Evolutionary conservation across 2,888 invertebrate species (phyloP).

Genomic region (Gymnocheta viridis): DNA sequence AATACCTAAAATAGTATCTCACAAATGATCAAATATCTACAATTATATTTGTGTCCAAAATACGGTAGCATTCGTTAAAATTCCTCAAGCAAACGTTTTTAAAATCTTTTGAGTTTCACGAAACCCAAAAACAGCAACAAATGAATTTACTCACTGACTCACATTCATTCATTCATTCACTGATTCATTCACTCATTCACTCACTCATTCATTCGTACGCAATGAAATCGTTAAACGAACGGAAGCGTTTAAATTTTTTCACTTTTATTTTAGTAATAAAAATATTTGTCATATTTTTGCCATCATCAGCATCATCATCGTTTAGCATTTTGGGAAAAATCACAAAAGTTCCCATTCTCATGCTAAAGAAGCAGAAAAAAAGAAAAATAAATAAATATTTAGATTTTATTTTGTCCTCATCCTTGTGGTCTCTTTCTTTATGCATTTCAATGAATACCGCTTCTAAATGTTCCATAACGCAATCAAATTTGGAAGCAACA

Average conservation of each 20-base stretch:
- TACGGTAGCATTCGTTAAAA: slow-evolving; percentile 69
- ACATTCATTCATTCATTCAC: background rate
- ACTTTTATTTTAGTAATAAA: slow-evolving; percentile 66
- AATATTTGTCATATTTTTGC: slow-evolving; percentile 67
- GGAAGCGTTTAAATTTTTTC: slow-evolving; percentile 66
- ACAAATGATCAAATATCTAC: slow-evolving; percentile 41
- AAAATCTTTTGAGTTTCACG: background rate
- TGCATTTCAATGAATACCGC: slow-evolving; percentile 56
- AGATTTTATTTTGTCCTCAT: slow-evolving; percentile 4
- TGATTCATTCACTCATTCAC: background rate
- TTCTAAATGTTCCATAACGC: slow-evolving; percentile 56
- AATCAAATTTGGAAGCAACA: slow-evolving; percentile 25
- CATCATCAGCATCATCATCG: slow-evolving; percentile 1
- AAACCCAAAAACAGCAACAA: background rate
- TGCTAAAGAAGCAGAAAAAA: background rate
- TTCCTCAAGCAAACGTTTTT: slow-evolving; percentile 36
- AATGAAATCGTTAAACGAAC: slow-evolving; percentile 24
- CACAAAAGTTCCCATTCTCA: slow-evolving; percentile 55
- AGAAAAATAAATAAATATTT: background rate
- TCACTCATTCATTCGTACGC: background rate
- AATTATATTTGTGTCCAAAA: slow-evolving; percentile 57
- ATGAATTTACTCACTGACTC: background rate
- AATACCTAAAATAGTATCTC: slow-evolving; percentile 36
- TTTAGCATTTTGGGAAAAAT: slow-evolving; percentile 47
- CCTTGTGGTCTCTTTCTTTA: background rate